These are phyloP conservation scores for Emmelina monodactyla DNA, from an alignment of 2,888 invertebrate genomes.

Conservation along the genomic window DNA sequence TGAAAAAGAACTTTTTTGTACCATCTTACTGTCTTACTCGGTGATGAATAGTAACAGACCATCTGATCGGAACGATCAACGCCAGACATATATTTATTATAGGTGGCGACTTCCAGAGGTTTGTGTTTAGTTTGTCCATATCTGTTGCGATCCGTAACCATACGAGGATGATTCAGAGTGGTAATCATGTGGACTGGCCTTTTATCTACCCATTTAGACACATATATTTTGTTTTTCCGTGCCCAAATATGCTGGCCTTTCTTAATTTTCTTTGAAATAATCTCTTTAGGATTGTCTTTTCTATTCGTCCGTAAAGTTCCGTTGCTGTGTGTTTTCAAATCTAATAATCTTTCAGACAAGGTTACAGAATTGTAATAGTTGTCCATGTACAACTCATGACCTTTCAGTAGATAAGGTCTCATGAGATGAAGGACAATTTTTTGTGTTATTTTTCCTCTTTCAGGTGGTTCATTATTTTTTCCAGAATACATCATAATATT, in stretches of 20 bases:
- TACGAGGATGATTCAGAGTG: conserved; percentile 6
- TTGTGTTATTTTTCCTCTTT: conserved; percentile 7
- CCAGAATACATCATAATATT: conserved; percentile 14
- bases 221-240: conserved; percentile 9
- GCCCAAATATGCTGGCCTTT: conserved; percentile 10
- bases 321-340: conserved; percentile 8
- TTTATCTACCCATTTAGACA: conserved; percentile 12
- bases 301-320: conserved; percentile 12
- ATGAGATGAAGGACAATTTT: conserved; percentile 6
- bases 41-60: conserved; percentile 14
- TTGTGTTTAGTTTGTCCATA: conserved; percentile 5
- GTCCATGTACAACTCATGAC: conserved; percentile 13
- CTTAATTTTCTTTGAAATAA: conserved; percentile 9
- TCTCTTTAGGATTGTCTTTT: conserved; percentile 11
- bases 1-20: conserved; percentile 12
- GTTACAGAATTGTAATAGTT: conserved; percentile 10
- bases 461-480: conserved; percentile 3
- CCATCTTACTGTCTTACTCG: conserved; percentile 12
- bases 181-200: conserved; percentile 10
- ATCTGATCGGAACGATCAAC: conserved; percentile 14
- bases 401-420: conserved; percentile 10
- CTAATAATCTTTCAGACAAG: conserved; percentile 10
- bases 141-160: conserved; percentile 6
- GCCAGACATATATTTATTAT: conserved; percentile 15
- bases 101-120: conserved; percentile 11